Base-by-base conservation (phyloP, 2,888 invertebrate genomes). In the Emmelina monodactyla region DNA sequence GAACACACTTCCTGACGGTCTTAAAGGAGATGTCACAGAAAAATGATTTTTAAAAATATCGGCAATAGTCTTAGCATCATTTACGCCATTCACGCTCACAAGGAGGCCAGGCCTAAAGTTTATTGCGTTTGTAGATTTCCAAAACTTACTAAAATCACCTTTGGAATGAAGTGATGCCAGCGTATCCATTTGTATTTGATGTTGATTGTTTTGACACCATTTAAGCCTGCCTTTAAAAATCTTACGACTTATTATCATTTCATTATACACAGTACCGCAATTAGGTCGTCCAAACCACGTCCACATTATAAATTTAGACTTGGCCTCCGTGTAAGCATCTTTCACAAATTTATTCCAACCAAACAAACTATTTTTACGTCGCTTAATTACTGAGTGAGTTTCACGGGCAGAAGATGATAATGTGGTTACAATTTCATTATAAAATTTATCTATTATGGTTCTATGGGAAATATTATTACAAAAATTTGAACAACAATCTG, bases 311-410 rank as follows among this genome's bases (percentile, higher is more conserved):
- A 43, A 46, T 3, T 28, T 34, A 3, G 12, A 12, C 28, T 46
- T 39, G 22, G 48, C 47, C 34, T 37, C 33, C 37, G 31, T 13
- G 16, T 47, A 43, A 14, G 45, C 42, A 9, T 22, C 37, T 2
- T 35, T 36, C 4, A 49, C 47, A 15, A 49, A 32, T 3, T 33
- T 38, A 28, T 47, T 49, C 48, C 48, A 50, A 0, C 47, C 44
- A 1, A 32, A 9, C n/a, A 47, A 7, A 2, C 32, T 22, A 6
- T 1, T 10, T 7, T 2, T 15, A 6, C 1, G 14, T 15, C 16
- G 6, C 9, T 6, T 31, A 5, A 4, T 15, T 5, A 10, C 6
- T 14, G 7, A 22, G 19, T 14, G 4, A 29, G 32, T 37, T 14
- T 3, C 6, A 7, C 1, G 4, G 14, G 46, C 38, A 1, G 44